Percentiles rank a stretch among this genome's conserved stretches.
Evolutionary conservation across 2,113 vertebrate species (phyloP).

Genomic region (Typhlomys cinereus): DNA sequence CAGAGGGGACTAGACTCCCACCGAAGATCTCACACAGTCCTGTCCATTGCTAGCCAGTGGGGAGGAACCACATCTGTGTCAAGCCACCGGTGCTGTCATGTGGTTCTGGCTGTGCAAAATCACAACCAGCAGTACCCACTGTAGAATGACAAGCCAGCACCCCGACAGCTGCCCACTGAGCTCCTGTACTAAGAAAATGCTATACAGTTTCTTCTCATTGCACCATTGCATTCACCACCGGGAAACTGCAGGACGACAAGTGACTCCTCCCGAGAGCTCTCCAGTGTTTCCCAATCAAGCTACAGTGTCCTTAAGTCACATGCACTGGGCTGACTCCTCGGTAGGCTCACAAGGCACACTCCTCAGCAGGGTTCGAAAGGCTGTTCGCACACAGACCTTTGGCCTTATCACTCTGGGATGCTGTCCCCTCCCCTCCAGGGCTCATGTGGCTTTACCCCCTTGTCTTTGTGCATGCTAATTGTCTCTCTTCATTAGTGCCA

Average conservation of each 20-base stretch:
- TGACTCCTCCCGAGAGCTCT: not conserved
- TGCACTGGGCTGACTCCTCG: too few relatives aligned
- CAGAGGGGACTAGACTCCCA: not conserved
- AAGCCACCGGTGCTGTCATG: not conserved
- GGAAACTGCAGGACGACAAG: not conserved
- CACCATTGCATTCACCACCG: not conserved
- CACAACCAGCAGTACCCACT: not conserved
- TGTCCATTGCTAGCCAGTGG: too few relatives aligned
- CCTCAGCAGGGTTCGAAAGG: too few relatives aligned
- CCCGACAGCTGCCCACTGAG: not conserved
- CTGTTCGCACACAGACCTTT: too few relatives aligned
- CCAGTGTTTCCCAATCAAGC: too few relatives aligned
- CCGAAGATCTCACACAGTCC: not conserved
- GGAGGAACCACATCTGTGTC: not conserved
- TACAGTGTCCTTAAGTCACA: too few relatives aligned
- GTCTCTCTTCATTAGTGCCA: too few relatives aligned
- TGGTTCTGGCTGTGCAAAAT: not conserved
- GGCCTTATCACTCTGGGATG: too few relatives aligned
- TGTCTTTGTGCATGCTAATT: too few relatives aligned
- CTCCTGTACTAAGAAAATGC: not conserved
- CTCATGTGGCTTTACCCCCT: too few relatives aligned
- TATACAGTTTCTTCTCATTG: not conserved
- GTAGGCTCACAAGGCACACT: too few relatives aligned
- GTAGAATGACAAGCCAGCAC: not conserved
- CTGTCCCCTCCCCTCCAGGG: too few relatives aligned